Evolutionary conservation across 1,140 invertebrate species (phyloP), one percentile per base, ranked within the genome.

Genomic region (Capitella teleta): DNA sequence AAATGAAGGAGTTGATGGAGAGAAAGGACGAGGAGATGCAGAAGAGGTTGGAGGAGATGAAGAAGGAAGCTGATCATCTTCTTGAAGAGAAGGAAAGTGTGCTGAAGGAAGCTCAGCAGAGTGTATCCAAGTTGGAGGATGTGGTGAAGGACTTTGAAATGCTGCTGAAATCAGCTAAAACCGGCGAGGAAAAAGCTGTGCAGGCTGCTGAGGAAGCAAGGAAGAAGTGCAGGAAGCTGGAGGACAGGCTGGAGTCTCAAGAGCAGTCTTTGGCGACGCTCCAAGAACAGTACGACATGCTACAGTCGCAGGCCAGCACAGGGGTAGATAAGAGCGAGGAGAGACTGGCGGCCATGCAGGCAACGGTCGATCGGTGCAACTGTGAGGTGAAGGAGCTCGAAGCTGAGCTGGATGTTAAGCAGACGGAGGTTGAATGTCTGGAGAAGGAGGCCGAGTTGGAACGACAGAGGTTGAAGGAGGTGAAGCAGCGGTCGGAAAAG

Each of bases 381-480:
- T n/a, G n/a, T n/a, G n/a, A 16, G 10, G 38, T 40, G 38, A 24
- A 40, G 38, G n/a, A 40, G 16, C 38, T 40, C 4, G 25, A n/a
- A 6, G 38, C 38, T n/a, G 10, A 40, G 25, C 5, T 40, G 19
- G n/a, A n/a, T 10, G 10, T 40, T 18, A 24, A 40, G 2, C 5
- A 40, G n/a, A 24, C n/a, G n/a, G 38, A 40, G 16, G 38, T 24
- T 40, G 19, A 19, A 3, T 24, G 19, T n/a, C 2, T 5, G 38
- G 38, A 40, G 38, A 40, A 40, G 38, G 38, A 40, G 38, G 8
- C 3, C 10, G 38, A 40, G n/a, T 40, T 40, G 38, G 36, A 38
- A 21, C 5, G 16, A 12, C 5, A n/a, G 2, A 8, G 25, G 14
- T n/a, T 40, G 38, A 40, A 10, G n/a, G 16, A 8, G 0, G 14